Percentiles rank a stretch among this genome's conserved stretches.
These are phyloP conservation scores for Neosilurus hyrtlii DNA, from an alignment of 2,797 vertebrate species.

Conservation along the genomic window DNA sequence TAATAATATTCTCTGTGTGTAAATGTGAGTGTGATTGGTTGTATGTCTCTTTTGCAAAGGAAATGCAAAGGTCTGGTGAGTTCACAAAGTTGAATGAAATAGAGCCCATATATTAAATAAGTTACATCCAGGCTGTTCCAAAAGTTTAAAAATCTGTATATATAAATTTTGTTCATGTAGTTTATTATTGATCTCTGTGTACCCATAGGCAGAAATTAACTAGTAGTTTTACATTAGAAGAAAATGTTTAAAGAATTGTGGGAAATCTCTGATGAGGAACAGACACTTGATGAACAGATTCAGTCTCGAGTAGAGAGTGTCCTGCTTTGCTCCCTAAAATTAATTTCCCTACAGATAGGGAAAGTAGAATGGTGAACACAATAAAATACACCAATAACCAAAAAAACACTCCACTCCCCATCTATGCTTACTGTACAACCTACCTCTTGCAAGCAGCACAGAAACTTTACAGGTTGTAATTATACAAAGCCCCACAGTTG, in stretches of 20 bases:
- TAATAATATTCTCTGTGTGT: no score
- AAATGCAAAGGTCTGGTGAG: no score
- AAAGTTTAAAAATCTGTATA: no score
- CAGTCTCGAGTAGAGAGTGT: background rate
- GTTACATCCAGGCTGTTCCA: no score
- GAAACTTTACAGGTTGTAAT: background rate
- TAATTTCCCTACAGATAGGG: background rate
- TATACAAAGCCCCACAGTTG: no score
- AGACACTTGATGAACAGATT: background rate
- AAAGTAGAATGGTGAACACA: background rate
- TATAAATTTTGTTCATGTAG: no score
- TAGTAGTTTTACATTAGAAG: constrained; percentile 1
- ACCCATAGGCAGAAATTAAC: constrained; percentile 24
- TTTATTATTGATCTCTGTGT: background rate
- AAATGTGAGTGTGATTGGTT: no score
- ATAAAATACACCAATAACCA: background rate
- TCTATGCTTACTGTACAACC: background rate
- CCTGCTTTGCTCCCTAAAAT: background rate
- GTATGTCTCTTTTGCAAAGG: no score
- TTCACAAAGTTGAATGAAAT: no score
- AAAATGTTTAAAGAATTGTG: constrained; percentile 32
- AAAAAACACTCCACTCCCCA: background rate
- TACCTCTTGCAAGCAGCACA: background rate
- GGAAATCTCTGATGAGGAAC: constrained; percentile 15
- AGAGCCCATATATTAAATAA: no score